Conservation (phyloP, 2,888 invertebrate species). For the Drosophila percnosoma region DNA sequence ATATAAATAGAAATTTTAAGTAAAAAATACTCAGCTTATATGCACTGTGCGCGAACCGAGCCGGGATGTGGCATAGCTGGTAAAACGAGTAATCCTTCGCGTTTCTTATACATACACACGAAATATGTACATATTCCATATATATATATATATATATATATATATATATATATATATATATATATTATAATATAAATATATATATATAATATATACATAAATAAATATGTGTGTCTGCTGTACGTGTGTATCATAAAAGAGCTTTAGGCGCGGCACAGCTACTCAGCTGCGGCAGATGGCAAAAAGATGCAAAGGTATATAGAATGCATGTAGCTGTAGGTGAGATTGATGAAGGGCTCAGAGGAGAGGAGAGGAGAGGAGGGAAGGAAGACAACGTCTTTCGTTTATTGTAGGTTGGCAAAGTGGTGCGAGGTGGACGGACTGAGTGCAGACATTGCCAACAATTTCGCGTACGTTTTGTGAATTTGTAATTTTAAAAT, state of each 20-base stretch:
- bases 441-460: conserved; percentile 70
- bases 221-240: conserved; percentile 14
- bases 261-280: conserved; percentile 76
- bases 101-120: conserved; percentile 43
- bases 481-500: conserved; percentile 82
- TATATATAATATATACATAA: conserved; percentile 22
- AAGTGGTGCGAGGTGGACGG: conserved; percentile 16
- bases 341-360: background rate
- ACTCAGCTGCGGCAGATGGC: conserved; percentile 75
- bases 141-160: background rate
- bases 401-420: conserved; percentile 28
- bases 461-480: conserved; percentile 82
- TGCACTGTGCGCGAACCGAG: conserved; percentile 49
- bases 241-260: conserved; percentile 48
- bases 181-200: conserved; percentile 7
- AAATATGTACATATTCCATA: conserved; percentile 3
- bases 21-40: background rate
- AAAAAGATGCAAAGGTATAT: conserved; percentile 56
- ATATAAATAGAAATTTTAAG: background rate
- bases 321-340: conserved; percentile 1
- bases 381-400: conserved; percentile 30
- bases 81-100: conserved; percentile 61
- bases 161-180: conserved; percentile 16
- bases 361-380: conserved; percentile 4
- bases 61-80: conserved; percentile 35